Evolutionary conservation across 23 tunicate species (phyloP).

Genomic region (Styela plicata): DNA sequence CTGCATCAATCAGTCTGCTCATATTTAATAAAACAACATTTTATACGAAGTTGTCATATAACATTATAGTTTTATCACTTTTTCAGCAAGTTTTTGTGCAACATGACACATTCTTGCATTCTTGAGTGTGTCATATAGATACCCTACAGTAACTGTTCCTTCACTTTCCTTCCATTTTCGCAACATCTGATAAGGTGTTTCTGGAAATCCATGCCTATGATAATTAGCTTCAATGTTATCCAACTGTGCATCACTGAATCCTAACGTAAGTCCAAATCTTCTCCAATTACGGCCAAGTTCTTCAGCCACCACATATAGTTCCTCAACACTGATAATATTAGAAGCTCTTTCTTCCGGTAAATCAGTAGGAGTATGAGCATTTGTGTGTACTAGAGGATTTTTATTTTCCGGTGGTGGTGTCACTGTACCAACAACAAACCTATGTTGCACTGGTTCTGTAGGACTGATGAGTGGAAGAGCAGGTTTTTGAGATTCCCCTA

Average conservation of each 20-base stretch:
- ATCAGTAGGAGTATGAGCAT: background rate
- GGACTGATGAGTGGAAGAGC: background rate
- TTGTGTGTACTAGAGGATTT: background rate
- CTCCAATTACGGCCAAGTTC: conserved; percentile 5
- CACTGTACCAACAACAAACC: no score
- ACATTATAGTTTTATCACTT: no score
- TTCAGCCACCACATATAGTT: conserved; percentile 7
- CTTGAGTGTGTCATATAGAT: background rate
- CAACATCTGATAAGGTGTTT: conserved; percentile 28
- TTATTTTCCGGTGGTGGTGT: background rate
- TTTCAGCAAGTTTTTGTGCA: background rate
- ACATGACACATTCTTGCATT: background rate
- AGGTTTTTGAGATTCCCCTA: background rate
- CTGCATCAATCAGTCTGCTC: no score
- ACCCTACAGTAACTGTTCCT: background rate
- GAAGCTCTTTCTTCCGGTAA: background rate
- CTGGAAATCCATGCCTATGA: background rate
- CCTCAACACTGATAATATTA: background rate
- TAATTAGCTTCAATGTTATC: conserved; percentile 12
- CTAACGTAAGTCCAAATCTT: conserved; percentile 3
- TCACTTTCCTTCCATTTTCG: conserved; percentile 17
- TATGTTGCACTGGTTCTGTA: no score
- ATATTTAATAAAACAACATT: no score
- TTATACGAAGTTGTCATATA: no score
- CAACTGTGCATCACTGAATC: background rate